Base-by-base conservation (phyloP, 2,113 vertebrate species). In the Anoura caudifer region DNA sequence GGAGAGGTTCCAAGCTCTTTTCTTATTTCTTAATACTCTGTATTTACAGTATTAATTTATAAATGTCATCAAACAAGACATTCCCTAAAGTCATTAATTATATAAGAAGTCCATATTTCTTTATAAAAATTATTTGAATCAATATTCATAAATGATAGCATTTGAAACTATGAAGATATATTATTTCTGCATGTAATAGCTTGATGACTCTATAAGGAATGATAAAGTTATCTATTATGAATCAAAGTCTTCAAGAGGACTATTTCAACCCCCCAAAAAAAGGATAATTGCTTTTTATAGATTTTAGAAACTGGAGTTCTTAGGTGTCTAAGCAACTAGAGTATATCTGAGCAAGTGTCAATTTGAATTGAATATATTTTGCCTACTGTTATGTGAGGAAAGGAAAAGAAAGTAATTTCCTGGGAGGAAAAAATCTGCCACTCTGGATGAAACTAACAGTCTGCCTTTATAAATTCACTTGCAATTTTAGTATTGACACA, bases 401-500 rank as follows among this genome's bases (percentile, higher is more conserved):
- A 73, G 26, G 63, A 86, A 97, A 82, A 70, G 41, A 90, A 95
- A 95, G 87, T 20, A 90, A 94, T 90, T 90, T 95, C 96, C 83
- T 76, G 72, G 28, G 36, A 84, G 59, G 65, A 92, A 96, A 96
- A 77, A 61, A 83, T 83, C 26, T 65, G 52, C 73, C 92, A 89
- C 90, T 84, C 80, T 94, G 86, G 88, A 91, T 72, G 70, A 95
- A 96, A 90, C 8, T 72, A 88, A 82, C 69, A 94, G 31, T 94
- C 41, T 83, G 67, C 89, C 76, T 96, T 76, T 72, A 95, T 97
- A 97, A 92, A 69, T 50, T 97, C 83, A 75, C 87, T 92, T 80
- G 19, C 52, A 83, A 61, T 98, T 96, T 98, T 95, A 94, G 96
- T 97, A 97, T 98, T 98, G 98, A 98, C 97, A 98, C 87, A 76